These are phyloP conservation scores for Abrostola triplasia DNA, from an alignment of 2,888 invertebrate species.

Conservation along the genomic window DNA sequence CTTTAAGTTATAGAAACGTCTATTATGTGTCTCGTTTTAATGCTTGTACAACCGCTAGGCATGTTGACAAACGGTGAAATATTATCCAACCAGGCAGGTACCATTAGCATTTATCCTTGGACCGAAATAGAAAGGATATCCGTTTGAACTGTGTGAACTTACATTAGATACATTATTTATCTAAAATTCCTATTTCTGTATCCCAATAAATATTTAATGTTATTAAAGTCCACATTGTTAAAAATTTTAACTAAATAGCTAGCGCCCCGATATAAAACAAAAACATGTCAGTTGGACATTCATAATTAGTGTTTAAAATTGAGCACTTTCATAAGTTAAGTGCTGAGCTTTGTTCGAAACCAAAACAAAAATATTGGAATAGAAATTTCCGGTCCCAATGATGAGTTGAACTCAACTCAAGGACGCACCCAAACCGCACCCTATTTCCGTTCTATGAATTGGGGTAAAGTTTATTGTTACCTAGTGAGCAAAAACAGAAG, in stretches of 20 bases:
- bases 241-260: no score
- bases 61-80: constrained; percentile 74
- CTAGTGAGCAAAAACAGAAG: constrained; percentile 70
- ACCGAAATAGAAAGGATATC: constrained; percentile 86
- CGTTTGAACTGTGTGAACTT: constrained; percentile 76
- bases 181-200: constrained; percentile 19
- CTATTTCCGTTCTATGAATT: constrained; percentile 81
- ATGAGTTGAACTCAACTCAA: constrained; percentile 75
- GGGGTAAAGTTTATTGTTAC: constrained; percentile 74
- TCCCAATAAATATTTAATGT: constrained; percentile 12
- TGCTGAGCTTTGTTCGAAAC: constrained; percentile 29
- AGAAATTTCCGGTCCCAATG: constrained; percentile 77
- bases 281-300: no score
- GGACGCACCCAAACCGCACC: constrained; percentile 84
- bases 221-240: constrained; percentile 10
- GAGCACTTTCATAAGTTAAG: constrained; percentile 1
- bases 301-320: no score
- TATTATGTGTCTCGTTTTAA: constrained; percentile 49
- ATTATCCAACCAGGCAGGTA: constrained; percentile 71
- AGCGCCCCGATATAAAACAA: no score
- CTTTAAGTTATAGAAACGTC: constrained; percentile 43
- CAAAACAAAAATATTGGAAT: constrained; percentile 63
- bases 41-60: constrained; percentile 55
- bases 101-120: constrained; percentile 83
- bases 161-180: constrained; percentile 36